A percentile compares a stretch with the other conserved stretches of the same genome.
These are phyloP conservation scores for Zosterops borbonicus DNA, from an alignment of 2,113 vertebrate species.

Conservation along the genomic window DNA sequence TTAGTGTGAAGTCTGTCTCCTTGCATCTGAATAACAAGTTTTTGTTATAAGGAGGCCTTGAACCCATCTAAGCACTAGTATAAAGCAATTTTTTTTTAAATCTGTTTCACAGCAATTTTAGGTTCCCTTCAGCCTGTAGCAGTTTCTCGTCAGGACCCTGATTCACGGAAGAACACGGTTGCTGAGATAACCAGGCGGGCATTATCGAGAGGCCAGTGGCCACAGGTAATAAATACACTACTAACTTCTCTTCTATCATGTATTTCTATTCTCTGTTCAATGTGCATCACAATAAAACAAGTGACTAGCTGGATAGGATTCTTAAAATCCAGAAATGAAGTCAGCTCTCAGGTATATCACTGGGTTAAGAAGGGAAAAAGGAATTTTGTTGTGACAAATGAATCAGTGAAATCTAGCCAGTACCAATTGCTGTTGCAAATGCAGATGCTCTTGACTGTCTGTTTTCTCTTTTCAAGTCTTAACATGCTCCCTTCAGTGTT, in stretches of 20 bases:
- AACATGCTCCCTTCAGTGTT: not conserved
- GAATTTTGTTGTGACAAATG: not conserved
- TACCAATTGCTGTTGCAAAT: not conserved
- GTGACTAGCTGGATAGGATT: not conserved
- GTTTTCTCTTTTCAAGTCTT: not conserved
- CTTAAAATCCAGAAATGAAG: not conserved
- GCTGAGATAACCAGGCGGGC: slow-evolving; percentile 86
- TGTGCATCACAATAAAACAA: not conserved
- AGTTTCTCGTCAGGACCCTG: slow-evolving; percentile 89
- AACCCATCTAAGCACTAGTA: not conserved
- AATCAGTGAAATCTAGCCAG: not conserved
- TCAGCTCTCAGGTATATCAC: not conserved
- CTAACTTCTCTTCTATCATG: not conserved
- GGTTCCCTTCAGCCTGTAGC: slow-evolving; percentile 88
- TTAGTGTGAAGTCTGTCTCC: not conserved
- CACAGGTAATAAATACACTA: slow-evolving; percentile 80
- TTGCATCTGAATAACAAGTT: not conserved
- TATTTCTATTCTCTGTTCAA: not conserved
- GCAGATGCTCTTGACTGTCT: not conserved
- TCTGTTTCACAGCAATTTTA: slow-evolving; percentile 60
- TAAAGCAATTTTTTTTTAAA: not conserved
- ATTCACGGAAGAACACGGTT: slow-evolving; percentile 92
- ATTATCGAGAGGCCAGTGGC: slow-evolving; percentile 87
- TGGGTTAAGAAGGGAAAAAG: not conserved
- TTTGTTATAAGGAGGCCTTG: not conserved